These are phyloP conservation scores for Ianthella basta DNA, from an alignment of 37 sponge, comb jelly and placozoan species.

Conservation along the genomic window DNA sequence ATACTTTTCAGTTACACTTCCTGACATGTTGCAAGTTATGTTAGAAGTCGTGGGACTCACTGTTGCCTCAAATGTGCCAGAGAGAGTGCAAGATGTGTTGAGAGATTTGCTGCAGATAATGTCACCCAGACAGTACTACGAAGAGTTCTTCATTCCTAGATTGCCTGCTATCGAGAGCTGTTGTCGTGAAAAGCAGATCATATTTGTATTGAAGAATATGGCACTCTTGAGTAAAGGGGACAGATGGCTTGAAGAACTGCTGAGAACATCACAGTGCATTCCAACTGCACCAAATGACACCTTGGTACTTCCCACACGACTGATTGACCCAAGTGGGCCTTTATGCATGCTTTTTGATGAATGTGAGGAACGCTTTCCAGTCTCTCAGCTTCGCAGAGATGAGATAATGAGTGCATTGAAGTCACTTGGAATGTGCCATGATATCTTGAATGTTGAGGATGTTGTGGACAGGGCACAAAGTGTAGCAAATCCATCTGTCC, in stretches of 20 bases:
- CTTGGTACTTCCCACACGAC: background rate
- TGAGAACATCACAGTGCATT: conserved; percentile 37
- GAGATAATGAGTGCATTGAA: background rate
- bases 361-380: conserved; percentile 60
- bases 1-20: too few relatives aligned
- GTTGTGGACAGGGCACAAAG: conserved; percentile 48
- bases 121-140: background rate
- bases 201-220: conserved; percentile 30
- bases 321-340: conserved; percentile 41
- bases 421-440: conserved; percentile 39
- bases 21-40: too few relatives aligned
- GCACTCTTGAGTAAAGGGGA: background rate
- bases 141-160: background rate
- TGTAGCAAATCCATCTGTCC: background rate
- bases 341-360: conserved; percentile 35
- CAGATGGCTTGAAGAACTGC: conserved; percentile 29
- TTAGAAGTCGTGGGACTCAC: too few relatives aligned
- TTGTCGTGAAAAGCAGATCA: conserved; percentile 32
- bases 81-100: background rate
- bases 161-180: background rate
- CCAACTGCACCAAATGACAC: conserved; percentile 25
- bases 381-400: background rate
- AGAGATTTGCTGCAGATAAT: background rate
- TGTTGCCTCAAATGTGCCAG: conserved; percentile 13
- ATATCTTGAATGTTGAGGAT: conserved; percentile 30